Percentiles rank a stretch among this genome's conserved stretches.
These are phyloP conservation scores for Alouatta caraya DNA, from an alignment of 2,797 vertebrate species.

Conservation along the genomic window DNA sequence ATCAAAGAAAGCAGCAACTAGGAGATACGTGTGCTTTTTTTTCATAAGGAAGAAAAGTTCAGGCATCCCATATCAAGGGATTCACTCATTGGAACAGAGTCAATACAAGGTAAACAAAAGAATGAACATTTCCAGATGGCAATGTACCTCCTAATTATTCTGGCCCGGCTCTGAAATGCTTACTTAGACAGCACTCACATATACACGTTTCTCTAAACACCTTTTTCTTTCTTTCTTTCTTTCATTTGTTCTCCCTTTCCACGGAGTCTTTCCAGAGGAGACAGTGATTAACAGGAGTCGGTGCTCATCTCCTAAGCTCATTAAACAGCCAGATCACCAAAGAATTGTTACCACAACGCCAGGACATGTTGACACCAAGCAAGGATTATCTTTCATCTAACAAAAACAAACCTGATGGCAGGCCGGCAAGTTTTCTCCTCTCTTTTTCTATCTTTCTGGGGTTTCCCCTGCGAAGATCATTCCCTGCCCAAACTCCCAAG, in stretches of 20 bases:
- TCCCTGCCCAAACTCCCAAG: not conserved
- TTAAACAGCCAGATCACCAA: not conserved
- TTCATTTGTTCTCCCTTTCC: no score
- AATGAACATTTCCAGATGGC: not conserved
- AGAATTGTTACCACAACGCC: not conserved
- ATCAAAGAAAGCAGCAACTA: not conserved
- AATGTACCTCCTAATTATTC: not conserved
- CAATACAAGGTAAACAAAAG: conserved; percentile 5
- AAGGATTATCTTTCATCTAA: not conserved
- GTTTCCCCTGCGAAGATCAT: not conserved
- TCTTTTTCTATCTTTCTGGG: not conserved
- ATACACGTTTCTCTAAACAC: not conserved
- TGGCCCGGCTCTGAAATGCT: not conserved
- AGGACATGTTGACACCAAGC: not conserved
- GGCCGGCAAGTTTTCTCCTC: no score
- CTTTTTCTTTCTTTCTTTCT: not conserved
- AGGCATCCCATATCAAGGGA: not conserved
- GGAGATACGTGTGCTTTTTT: not conserved
- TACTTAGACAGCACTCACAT: not conserved
- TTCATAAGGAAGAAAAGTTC: not conserved
- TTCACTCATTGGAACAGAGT: not conserved
- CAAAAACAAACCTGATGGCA: not conserved
- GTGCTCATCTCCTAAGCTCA: not conserved
- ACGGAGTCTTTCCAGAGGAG: not conserved
- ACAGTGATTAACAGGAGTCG: not conserved